A percentile compares a stretch with the other conserved stretches of the same genome.
phyloP scores from a whole-genome alignment of 2,113 vertebrate genomes.

The Brachionichthys hirsutus region DNA sequence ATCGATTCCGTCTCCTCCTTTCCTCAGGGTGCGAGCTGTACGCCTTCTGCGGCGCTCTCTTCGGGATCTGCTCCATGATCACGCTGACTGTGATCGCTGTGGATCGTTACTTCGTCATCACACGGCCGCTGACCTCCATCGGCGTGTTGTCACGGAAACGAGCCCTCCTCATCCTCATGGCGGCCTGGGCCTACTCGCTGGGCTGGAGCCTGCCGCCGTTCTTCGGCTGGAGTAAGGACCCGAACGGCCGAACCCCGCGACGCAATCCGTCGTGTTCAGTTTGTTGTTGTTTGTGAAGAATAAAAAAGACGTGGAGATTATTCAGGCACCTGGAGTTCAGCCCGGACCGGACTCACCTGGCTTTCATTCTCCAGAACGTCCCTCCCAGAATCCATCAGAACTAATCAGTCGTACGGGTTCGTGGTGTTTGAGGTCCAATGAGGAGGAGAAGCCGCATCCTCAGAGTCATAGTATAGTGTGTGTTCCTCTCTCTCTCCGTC shows the following conservation, averaged over 20 bases:
- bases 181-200: constrained; percentile 66
- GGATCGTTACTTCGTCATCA: constrained; percentile 75
- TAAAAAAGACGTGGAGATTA: no score
- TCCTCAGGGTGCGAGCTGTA: constrained; percentile 69
- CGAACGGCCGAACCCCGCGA: no score
- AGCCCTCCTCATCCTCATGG: constrained; percentile 54
- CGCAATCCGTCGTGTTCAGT: no score
- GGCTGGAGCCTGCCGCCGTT: constrained; percentile 75
- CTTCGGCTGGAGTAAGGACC: constrained; percentile 74
- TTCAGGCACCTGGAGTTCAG: no score
- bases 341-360: no score
- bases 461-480: no score
- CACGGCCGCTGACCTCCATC: constrained; percentile 71
- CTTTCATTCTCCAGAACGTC: no score
- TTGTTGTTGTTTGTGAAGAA: no score
- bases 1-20: not conserved
- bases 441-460: no score
- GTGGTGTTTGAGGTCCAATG: no score
- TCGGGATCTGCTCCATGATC: constrained; percentile 77
- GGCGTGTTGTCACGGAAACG: constrained; percentile 65
- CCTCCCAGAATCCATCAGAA: no score
- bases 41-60: constrained; percentile 73
- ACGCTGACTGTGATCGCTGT: constrained; percentile 71
- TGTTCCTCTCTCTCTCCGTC: not conserved
- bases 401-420: no score